phyloP scores from a whole-genome alignment of 2,888 invertebrate species.

The Apotomis capreana region DNA sequence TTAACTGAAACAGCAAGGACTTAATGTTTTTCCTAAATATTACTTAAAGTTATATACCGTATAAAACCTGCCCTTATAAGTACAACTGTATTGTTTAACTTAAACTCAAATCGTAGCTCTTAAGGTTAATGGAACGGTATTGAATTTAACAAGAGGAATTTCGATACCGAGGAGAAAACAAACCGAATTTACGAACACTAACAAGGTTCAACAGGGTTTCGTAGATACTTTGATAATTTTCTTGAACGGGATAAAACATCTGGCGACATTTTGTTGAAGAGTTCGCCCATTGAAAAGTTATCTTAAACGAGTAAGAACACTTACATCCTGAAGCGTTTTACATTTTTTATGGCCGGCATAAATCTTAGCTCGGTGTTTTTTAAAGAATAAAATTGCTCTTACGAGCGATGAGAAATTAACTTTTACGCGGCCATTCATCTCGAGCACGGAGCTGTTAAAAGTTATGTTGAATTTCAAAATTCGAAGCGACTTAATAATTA shows the following conservation, averaged over 20 bases:
- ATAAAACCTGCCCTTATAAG: too few species aligned
- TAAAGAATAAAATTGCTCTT: slow-evolving; percentile 49
- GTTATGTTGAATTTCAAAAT: slow-evolving; percentile 54
- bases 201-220: slow-evolving; percentile 21
- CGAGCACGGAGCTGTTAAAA: slow-evolving; percentile 57
- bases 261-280: slow-evolving; percentile 43
- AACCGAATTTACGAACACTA: slow-evolving; percentile 23
- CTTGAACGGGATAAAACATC: slow-evolving; percentile 37
- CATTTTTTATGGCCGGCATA: slow-evolving; percentile 43
- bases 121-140: slow-evolving; percentile 19
- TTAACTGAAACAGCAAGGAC: too few species aligned
- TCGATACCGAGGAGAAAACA: slow-evolving; percentile 11
- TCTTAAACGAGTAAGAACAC: slow-evolving; percentile 42
- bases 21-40: too few species aligned
- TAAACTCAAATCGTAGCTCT: background rate
- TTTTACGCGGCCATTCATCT: slow-evolving; percentile 58
- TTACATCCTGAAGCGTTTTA: slow-evolving; percentile 45
- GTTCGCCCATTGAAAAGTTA: slow-evolving; percentile 46
- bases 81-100: background rate
- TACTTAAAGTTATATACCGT: too few species aligned
- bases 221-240: slow-evolving; percentile 23
- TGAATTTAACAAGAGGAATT: slow-evolving; percentile 27
- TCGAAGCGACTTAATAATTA: slow-evolving; percentile 56
- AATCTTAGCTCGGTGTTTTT: slow-evolving; percentile 48
- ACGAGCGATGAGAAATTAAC: slow-evolving; percentile 57